Conservation (phyloP, 2,113 vertebrate genomes). For the Opisthocomus hoazin region DNA sequence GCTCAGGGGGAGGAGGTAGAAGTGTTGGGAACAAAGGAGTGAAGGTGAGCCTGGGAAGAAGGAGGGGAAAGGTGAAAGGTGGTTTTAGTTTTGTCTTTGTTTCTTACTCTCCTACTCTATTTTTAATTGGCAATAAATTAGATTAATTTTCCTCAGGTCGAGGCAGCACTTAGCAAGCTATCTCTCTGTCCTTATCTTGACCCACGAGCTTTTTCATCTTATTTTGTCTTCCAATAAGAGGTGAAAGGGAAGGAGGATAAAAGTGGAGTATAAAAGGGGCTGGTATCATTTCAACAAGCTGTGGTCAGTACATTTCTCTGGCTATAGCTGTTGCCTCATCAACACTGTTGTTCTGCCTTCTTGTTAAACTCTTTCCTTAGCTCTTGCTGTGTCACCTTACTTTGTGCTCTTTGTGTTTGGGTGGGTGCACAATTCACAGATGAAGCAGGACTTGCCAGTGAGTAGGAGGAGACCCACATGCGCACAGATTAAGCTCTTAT, state of each 20-base stretch:
- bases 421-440: rapidly evolving
- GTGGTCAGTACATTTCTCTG: not conserved
- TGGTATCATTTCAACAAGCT: not conserved
- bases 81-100: not conserved
- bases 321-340: not conserved
- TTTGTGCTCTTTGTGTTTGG: not conserved
- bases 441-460: rapidly evolving
- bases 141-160: not conserved
- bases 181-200: not conserved
- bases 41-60: not conserved
- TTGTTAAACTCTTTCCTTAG: not conserved
- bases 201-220: not conserved
- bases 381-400: not conserved
- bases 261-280: not conserved
- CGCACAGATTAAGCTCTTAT: rapidly evolving
- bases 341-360: not conserved
- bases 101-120: not conserved
- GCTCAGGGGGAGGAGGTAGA: not conserved
- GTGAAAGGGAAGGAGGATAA: not conserved
- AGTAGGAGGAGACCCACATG: not conserved
- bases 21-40: not conserved
- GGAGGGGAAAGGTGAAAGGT: not conserved
- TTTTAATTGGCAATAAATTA: not conserved
- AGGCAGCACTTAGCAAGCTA: not conserved
- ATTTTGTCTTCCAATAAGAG: not conserved